These are phyloP conservation scores for Ephestia elutella DNA, from an alignment of 1,140 invertebrate species.

Conservation along the genomic window DNA sequence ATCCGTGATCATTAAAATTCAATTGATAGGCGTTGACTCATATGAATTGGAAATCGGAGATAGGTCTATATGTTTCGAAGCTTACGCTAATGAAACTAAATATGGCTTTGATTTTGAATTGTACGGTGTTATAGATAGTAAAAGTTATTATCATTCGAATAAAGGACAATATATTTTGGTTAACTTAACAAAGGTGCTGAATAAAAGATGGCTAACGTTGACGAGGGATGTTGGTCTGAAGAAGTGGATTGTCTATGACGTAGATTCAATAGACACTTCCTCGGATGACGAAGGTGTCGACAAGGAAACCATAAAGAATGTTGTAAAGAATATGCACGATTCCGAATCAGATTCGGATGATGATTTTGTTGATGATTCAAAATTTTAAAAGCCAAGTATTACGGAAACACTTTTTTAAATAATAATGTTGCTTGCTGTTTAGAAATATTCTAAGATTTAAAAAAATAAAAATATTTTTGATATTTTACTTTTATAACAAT, in stretches of 20 bases:
- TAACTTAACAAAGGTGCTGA: slow-evolving; percentile 40
- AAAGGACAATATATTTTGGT: slow-evolving; percentile 54
- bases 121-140: slow-evolving; percentile 42
- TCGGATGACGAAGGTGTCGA: slow-evolving; percentile 44
- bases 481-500: too few species aligned
- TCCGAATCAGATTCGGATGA: slow-evolving; percentile 16
- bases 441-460: too few species aligned
- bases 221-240: slow-evolving; percentile 32
- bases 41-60: slow-evolving; percentile 44
- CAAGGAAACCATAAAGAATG: slow-evolving; percentile 5
- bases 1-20: slow-evolving; percentile 44
- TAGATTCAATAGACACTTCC: slow-evolving; percentile 44
- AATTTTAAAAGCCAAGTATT: not conserved
- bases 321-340: slow-evolving; percentile 12
- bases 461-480: too few species aligned
- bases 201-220: slow-evolving; percentile 47
- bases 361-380: slow-evolving; percentile 21
- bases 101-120: slow-evolving; percentile 53
- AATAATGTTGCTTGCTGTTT: too few species aligned
- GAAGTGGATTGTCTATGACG: slow-evolving; percentile 59
- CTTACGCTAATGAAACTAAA: slow-evolving; percentile 27
- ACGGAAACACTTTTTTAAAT: too few species aligned
- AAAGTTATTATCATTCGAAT: slow-evolving; percentile 34
- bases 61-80: slow-evolving; percentile 34
- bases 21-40: slow-evolving; percentile 40